phyloP scores from a whole-genome alignment of 2,797 vertebrate genomes.

The Astyanax mexicanus region DNA sequence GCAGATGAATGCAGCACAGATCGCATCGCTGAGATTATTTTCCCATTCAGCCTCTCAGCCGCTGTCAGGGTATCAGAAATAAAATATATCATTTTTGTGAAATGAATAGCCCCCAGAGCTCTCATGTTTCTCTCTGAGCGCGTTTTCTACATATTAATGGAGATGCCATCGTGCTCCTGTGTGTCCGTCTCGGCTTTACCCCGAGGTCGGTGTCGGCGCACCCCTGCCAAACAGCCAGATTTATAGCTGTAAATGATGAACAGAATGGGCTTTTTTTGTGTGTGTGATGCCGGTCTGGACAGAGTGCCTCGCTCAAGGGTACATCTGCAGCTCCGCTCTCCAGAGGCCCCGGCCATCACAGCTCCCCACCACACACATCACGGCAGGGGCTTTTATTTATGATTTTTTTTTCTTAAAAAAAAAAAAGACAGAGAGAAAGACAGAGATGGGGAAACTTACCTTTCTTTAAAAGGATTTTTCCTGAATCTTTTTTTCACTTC shows the following conservation, averaged over 20 bases:
- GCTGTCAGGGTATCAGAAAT: conserved; percentile 1
- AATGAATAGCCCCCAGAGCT: conserved; percentile 7
- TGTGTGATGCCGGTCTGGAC: conserved; percentile 26
- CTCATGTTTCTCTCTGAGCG: conserved; percentile 1
- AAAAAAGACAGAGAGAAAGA: conserved; percentile 27
- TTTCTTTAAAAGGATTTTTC: conserved; percentile 51
- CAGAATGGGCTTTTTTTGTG: conserved; percentile 48
- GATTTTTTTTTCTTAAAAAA: conserved; percentile 41
- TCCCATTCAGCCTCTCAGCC: conserved; percentile 8
- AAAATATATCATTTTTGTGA: conserved; percentile 20
- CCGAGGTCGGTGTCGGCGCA: conserved; percentile 36
- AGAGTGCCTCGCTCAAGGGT: conserved; percentile 64
- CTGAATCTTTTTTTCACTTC: conserved; percentile 27
- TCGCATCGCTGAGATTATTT: conserved; percentile 18
- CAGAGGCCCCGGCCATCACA: conserved; percentile 61
- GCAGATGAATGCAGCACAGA: conserved; percentile 7
- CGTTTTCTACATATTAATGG: conserved; percentile 36
- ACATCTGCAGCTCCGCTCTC: conserved; percentile 60
- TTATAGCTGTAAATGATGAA: conserved; percentile 56
- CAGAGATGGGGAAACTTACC: conserved; percentile 35
- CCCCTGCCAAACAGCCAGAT: conserved; percentile 44
- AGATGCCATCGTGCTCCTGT: conserved; percentile 14
- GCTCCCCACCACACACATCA: conserved; percentile 46
- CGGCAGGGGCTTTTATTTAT: conserved; percentile 55
- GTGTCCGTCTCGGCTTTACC: conserved; percentile 23